These are phyloP conservation scores for Melanotaenia trifasciata DNA, from an alignment of 2,797 vertebrate species.

Conservation along the genomic window DNA sequence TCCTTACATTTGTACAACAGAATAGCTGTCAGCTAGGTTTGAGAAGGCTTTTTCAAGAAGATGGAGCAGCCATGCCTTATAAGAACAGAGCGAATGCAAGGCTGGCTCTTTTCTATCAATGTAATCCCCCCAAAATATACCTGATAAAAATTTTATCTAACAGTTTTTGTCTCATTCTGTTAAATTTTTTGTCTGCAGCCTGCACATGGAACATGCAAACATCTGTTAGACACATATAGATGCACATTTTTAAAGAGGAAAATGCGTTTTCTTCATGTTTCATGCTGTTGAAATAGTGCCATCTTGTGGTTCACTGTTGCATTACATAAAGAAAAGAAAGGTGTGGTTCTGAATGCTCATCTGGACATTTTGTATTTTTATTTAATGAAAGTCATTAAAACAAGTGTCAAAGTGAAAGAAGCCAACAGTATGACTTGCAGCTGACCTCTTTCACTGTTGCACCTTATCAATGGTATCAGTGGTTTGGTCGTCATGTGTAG, in stretches of 20 bases:
- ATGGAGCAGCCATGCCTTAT: slow-evolving; percentile 49
- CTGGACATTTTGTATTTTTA: slow-evolving; percentile 59
- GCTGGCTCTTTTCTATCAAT: slow-evolving; percentile 50
- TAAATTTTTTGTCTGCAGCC: neutral
- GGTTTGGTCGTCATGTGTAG: slow-evolving; percentile 62
- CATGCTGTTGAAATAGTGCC: slow-evolving; percentile 58
- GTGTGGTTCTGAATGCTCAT: slow-evolving; percentile 40
- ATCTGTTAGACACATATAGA: slow-evolving; percentile 6
- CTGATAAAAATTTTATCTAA: slow-evolving; percentile 32
- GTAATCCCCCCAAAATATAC: slow-evolving; percentile 39
- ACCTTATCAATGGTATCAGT: slow-evolving; percentile 42
- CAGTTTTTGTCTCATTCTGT: slow-evolving; percentile 5
- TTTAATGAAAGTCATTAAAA: slow-evolving; percentile 63
- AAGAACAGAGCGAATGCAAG: slow-evolving; percentile 59
- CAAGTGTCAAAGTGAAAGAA: slow-evolving; percentile 56
- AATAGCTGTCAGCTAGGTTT: slow-evolving; percentile 61
- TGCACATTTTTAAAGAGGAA: slow-evolving; percentile 20
- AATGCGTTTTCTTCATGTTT: slow-evolving; percentile 5
- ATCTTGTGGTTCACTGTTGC: slow-evolving; percentile 59
- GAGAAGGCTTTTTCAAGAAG: slow-evolving; percentile 64
- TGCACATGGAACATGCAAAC: slow-evolving; percentile 21
- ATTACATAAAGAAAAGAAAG: slow-evolving; percentile 41
- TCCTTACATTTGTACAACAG: slow-evolving; percentile 42
- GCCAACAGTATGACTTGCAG: slow-evolving; percentile 22
- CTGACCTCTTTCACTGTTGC: slow-evolving; percentile 34